Conservation (phyloP, 2,888 invertebrate genomes). For the Oscheius sp. region DNA sequence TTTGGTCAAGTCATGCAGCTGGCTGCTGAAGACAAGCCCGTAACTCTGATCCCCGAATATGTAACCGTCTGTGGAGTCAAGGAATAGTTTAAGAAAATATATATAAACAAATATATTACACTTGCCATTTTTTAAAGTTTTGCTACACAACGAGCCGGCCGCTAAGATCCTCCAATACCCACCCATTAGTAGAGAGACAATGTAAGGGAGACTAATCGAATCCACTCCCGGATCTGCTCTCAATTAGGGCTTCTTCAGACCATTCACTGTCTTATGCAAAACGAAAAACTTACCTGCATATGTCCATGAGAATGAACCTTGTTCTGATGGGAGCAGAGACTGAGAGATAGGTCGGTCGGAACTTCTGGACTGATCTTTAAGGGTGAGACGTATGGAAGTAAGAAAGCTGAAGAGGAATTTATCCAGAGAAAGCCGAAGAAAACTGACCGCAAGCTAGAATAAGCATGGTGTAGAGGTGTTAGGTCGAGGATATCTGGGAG, state of each 20-base stretch:
- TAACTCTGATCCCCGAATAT: conserved; percentile 11
- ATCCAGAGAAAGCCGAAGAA: background rate
- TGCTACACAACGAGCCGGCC: background rate
- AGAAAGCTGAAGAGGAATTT: background rate
- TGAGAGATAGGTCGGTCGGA: conserved; percentile 30
- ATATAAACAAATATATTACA: too few species aligned
- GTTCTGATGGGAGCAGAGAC: conserved; percentile 29
- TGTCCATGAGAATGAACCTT: conserved; percentile 29
- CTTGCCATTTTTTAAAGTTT: too few species aligned
- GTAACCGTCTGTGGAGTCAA: too few species aligned
- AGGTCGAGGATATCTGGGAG: conserved; percentile 24
- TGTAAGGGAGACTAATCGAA: conserved; percentile 51
- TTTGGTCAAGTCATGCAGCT: background rate
- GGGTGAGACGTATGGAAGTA: background rate
- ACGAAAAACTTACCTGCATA: conserved; percentile 29
- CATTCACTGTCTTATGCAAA: too few species aligned
- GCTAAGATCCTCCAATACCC: conserved; percentile 2
- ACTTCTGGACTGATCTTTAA: conserved; percentile 33
- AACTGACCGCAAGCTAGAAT: conserved; percentile 11
- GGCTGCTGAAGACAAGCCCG: background rate
- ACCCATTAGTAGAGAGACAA: conserved; percentile 48
- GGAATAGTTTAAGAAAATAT: too few species aligned
- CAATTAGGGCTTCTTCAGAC: background rate
- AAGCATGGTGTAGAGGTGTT: conserved; percentile 25
- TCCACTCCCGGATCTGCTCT: conserved; percentile 41